A percentile compares a stretch with the other conserved stretches of the same genome.
phyloP scores from a whole-genome alignment of 92 coral and sea anemone genomes.

The Isaurus tuberculatus region DNA sequence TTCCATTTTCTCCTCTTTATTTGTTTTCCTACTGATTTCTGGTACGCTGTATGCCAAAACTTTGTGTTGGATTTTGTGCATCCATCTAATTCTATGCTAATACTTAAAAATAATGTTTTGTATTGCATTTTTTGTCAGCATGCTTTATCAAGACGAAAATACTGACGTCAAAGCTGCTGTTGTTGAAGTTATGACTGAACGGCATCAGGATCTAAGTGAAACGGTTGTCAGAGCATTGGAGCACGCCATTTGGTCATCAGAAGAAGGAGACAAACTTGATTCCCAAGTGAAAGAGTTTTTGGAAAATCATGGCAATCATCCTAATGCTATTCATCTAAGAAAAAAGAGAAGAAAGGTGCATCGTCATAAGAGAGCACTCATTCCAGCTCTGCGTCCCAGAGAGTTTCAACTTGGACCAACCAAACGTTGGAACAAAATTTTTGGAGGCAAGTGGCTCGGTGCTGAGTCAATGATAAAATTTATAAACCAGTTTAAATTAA shows the following conservation, averaged over 20 bases:
- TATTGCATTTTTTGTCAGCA: neutral
- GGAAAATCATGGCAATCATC: slow-evolving; percentile 92
- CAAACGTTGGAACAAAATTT: slow-evolving; percentile 81
- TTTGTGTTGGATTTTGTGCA: too few species aligned
- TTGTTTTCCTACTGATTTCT: too few species aligned
- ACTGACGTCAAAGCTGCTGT: slow-evolving; percentile 92
- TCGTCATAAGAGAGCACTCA: slow-evolving; percentile 89
- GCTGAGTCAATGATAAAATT: slow-evolving; percentile 85
- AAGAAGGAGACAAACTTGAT: slow-evolving; percentile 81
- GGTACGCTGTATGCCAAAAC: too few species aligned
- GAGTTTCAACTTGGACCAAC: slow-evolving; percentile 85
- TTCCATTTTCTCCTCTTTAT: too few species aligned
- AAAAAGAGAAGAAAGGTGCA: slow-evolving; percentile 73
- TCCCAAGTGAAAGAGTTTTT: slow-evolving; percentile 79
- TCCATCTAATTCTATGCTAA: too few species aligned
- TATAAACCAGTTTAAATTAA: slow-evolving; percentile 81
- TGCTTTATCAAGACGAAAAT: slow-evolving; percentile 79
- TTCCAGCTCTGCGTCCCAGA: slow-evolving; percentile 89
- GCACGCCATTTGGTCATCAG: slow-evolving; percentile 87
- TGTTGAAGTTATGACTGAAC: slow-evolving; percentile 83
- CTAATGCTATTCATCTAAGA: slow-evolving; percentile 70
- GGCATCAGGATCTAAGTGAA: slow-evolving; percentile 76
- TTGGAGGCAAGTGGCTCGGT: slow-evolving; percentile 87
- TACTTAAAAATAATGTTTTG: too few species aligned
- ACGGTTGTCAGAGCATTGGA: slow-evolving; percentile 79